These are phyloP conservation scores for Proctacanthus coquilletti DNA, from an alignment of 1,140 invertebrate species.

Conservation along the genomic window DNA sequence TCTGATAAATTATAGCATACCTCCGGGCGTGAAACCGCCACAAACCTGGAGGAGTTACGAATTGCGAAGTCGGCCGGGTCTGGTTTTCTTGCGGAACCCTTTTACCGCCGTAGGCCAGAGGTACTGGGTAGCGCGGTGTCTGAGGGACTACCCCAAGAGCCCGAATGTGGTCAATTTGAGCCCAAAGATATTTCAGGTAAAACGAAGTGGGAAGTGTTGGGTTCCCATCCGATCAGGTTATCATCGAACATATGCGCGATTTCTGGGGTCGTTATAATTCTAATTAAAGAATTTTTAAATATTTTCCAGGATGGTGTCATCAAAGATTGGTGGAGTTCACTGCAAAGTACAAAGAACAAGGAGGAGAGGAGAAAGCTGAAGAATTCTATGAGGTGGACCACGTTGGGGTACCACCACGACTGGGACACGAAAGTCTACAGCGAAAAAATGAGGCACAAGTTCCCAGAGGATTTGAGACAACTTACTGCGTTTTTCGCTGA, in stretches of 20 bases:
- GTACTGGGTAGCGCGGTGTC: conserved; percentile 66
- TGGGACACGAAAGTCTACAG: conserved; percentile 83
- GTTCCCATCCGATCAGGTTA: no score
- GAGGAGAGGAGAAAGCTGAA: conserved; percentile 28
- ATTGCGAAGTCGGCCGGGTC: conserved; percentile 41
- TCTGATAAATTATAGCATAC: background rate
- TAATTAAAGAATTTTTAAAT: conserved; percentile 16
- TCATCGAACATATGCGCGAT: no score
- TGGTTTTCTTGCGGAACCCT: conserved; percentile 70
- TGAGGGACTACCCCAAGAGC: conserved; percentile 55
- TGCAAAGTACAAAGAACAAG: conserved; percentile 28
- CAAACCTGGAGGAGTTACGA: conserved; percentile 41
- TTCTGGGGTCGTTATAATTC: no score
- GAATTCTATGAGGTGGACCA: conserved; percentile 73
- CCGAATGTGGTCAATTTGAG: conserved; percentile 71
- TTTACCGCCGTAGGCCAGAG: conserved; percentile 61
- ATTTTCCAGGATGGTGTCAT: conserved; percentile 11
- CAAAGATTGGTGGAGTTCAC: conserved; percentile 28
- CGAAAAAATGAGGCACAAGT: conserved; percentile 43
- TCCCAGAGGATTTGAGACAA: conserved; percentile 53
- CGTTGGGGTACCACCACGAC: conserved; percentile 88
- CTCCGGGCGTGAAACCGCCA: conserved; percentile 29
- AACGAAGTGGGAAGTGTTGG: conserved; percentile 26
- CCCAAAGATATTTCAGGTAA: conserved; percentile 24
- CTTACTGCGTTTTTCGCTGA: conserved; percentile 47